Evolutionary conservation across 2,888 invertebrate species (phyloP).

Genomic region (Aricia artaxerxes): DNA sequence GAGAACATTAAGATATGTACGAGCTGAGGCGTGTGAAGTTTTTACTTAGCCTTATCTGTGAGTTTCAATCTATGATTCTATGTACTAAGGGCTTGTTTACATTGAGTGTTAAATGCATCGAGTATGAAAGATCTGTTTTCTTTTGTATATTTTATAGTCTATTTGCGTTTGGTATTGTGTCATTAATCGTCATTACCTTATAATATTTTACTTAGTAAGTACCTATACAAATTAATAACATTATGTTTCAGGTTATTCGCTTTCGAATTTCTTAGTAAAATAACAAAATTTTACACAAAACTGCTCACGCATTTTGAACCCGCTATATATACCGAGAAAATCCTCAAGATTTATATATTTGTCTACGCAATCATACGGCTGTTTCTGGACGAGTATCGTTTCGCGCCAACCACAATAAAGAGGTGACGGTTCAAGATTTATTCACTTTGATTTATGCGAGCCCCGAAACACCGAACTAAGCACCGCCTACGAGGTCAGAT

Average conservation of each 20-base stretch:
- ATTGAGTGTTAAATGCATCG: neutral
- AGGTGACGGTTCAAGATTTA: constrained; percentile 47
- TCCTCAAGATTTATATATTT: constrained; percentile 34
- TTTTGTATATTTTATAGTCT: neutral
- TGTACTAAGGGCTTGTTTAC: constrained; percentile 11
- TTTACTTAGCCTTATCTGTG: constrained; percentile 43
- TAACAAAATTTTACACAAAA: neutral
- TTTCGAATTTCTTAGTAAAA: neutral
- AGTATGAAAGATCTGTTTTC: neutral
- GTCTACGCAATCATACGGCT: constrained; percentile 35
- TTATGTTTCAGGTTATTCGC: neutral
- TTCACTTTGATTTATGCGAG: constrained; percentile 66
- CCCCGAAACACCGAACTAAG: constrained; percentile 77
- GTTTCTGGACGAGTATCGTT: constrained; percentile 36
- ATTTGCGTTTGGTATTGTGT: too few relatives aligned
- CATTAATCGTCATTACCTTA: too few relatives aligned
- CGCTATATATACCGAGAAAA: constrained; percentile 7
- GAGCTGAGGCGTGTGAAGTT: constrained; percentile 65
- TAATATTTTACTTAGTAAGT: too few relatives aligned
- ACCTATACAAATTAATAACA: too few relatives aligned
- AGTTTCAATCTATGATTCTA: constrained; percentile 14
- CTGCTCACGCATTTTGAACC: neutral
- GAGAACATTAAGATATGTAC: constrained; percentile 58
- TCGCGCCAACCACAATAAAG: constrained; percentile 46
- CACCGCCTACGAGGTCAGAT: constrained; percentile 73